These are phyloP conservation scores for Halocynthia aurantium DNA, from an alignment of 23 tunicate species.

Conservation along the genomic window DNA sequence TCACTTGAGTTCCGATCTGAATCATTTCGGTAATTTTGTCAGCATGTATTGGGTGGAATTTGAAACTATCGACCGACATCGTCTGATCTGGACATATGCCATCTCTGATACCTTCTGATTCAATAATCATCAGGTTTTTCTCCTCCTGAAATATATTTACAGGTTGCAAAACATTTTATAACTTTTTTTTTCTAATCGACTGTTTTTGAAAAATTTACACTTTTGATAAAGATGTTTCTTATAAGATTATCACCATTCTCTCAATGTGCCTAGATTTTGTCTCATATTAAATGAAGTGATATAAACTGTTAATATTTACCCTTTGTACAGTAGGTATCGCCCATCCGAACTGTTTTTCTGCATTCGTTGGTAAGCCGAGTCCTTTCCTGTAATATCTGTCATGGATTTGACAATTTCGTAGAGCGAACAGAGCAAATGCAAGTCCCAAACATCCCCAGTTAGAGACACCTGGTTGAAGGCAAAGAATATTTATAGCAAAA, in stretches of 20 bases:
- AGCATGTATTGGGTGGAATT: slow-evolving; percentile 53
- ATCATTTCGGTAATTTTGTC: slow-evolving; percentile 30
- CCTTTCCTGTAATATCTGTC: slow-evolving; percentile 73
- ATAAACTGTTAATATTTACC: too few species aligned
- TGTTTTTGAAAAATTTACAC: too few species aligned
- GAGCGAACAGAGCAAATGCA: slow-evolving; percentile 40
- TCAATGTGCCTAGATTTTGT: too few species aligned
- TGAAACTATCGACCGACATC: slow-evolving; percentile 81
- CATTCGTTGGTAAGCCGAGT: slow-evolving; percentile 44
- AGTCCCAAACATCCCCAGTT: slow-evolving; percentile 87
- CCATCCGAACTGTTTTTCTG: slow-evolving; percentile 10
- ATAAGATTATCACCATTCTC: too few species aligned
- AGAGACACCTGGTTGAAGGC: slow-evolving; percentile 33
- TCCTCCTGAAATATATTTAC: slow-evolving; percentile 33
- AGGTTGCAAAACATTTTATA: too few species aligned
- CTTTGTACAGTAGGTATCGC: slow-evolving; percentile 47
- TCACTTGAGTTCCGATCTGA: too few species aligned
- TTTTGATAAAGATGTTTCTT: background rate
- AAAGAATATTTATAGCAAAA: too few species aligned
- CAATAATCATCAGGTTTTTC: slow-evolving; percentile 53
- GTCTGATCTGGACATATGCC: slow-evolving; percentile 50
- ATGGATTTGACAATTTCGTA: slow-evolving; percentile 55
- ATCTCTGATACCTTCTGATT: slow-evolving; percentile 56
- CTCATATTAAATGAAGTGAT: too few species aligned
- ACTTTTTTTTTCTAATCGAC: too few species aligned